These are phyloP conservation scores for Agonum fuliginosum DNA, from an alignment of 2,888 invertebrate genomes.

Conservation along the genomic window DNA sequence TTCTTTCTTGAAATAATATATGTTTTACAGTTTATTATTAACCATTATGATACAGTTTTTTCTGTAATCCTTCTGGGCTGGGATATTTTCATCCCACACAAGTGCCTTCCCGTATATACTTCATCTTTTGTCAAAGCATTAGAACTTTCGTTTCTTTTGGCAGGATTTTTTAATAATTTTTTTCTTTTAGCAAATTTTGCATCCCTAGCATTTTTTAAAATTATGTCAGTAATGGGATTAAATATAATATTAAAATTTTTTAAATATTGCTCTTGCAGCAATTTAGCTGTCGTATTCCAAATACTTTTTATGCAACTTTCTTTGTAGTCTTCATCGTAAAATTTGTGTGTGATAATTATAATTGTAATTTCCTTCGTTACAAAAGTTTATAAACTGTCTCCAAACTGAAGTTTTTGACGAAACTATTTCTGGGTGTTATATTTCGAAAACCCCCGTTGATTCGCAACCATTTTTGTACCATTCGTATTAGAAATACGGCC, in stretches of 20 bases:
- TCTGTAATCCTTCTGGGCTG: background rate
- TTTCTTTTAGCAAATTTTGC: slow-evolving; percentile 50
- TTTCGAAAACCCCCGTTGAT: no score
- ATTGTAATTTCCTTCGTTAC: no score
- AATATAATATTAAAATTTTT: slow-evolving; percentile 49
- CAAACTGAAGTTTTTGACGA: no score
- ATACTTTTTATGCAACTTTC: slow-evolving; percentile 61
- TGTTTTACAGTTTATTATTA: background rate
- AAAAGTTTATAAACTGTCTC: no score
- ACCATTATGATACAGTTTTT: background rate
- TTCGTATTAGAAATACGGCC: no score
- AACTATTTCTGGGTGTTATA: no score
- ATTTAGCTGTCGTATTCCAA: slow-evolving; percentile 62
- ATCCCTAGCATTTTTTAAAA: slow-evolving; percentile 58
- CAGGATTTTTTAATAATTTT: slow-evolving; percentile 42
- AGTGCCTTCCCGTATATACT: background rate
- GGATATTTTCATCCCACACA: background rate
- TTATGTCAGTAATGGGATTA: slow-evolving; percentile 54
- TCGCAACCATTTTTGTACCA: no score
- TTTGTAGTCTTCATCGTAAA: slow-evolving; percentile 62
- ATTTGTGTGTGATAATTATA: no score
- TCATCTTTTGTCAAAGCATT: background rate
- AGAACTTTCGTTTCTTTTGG: background rate
- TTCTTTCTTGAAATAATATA: background rate
- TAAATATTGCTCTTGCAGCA: slow-evolving; percentile 57